phyloP scores from a whole-genome alignment of 2,797 vertebrate genomes.

The Rhincodon typus region DNA sequence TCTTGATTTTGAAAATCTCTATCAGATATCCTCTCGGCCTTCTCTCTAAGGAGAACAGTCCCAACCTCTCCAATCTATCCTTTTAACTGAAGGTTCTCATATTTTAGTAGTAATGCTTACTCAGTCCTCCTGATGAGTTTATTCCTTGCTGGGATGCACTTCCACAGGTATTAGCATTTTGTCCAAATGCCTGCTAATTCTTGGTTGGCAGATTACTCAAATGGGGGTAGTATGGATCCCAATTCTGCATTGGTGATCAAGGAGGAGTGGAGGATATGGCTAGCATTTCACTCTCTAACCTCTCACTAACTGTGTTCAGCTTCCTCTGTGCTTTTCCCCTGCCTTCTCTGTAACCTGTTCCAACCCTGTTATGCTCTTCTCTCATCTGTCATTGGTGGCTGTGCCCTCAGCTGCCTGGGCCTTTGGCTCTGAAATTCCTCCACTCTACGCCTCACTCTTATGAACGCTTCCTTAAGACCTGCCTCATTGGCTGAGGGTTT shows the following conservation, averaged over 20 bases:
- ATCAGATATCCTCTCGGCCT: too few species aligned
- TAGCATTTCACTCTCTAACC: too few species aligned
- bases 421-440: not conserved
- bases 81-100: too few species aligned
- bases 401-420: not conserved
- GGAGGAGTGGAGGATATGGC: too few species aligned
- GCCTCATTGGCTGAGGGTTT: not conserved
- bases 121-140: not conserved
- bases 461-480: not conserved
- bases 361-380: not conserved
- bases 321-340: not conserved
- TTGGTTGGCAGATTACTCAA: not conserved
- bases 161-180: not conserved
- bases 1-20: too few species aligned
- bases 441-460: not conserved
- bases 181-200: not conserved
- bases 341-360: not conserved
- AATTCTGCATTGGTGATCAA: too few species aligned
- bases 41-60: too few species aligned
- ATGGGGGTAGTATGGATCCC: too few species aligned
- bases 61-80: too few species aligned
- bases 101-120: too few species aligned
- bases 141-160: not conserved
- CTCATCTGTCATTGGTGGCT: not conserved
- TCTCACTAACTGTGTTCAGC: not conserved